Evolutionary conservation across 2,888 invertebrate species (phyloP).

Genomic region (Herminia tarsipennalis): DNA sequence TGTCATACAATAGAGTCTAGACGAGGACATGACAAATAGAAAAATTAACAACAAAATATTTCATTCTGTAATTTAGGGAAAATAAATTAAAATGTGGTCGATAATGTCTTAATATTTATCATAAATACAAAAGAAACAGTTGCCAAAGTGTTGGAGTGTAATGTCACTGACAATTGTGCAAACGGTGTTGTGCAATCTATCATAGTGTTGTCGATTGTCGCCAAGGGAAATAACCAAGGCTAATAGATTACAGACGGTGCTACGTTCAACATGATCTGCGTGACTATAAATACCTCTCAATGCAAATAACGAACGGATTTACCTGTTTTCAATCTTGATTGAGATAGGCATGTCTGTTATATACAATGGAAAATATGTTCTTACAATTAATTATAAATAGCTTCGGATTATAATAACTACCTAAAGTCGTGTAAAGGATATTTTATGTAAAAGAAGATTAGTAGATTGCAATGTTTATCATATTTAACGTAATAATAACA

Average conservation of each 20-base stretch:
- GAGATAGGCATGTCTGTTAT: conserved; percentile 22
- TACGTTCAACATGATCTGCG: conserved; percentile 51
- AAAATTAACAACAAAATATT: conserved; percentile 20
- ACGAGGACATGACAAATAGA: conserved; percentile 26
- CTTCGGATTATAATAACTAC: conserved; percentile 9
- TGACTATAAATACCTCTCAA: conserved; percentile 45
- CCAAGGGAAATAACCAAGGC: conserved; percentile 59
- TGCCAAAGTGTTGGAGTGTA: conserved; percentile 22
- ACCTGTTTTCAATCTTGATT: conserved; percentile 32
- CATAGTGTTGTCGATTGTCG: conserved; percentile 54
- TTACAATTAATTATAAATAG: background rate
- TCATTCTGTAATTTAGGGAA: conserved; percentile 14
- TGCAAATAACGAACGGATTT: conserved; percentile 45
- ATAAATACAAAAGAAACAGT: conserved; percentile 21
- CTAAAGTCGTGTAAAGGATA: too few relatives aligned
- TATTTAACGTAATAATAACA: too few relatives aligned
- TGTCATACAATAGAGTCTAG: conserved; percentile 37
- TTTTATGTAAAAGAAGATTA: too few relatives aligned
- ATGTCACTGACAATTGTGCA: conserved; percentile 54
- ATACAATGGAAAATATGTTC: conserved; percentile 24
- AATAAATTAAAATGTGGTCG: background rate
- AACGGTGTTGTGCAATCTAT: conserved; percentile 67
- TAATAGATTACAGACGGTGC: conserved; percentile 60
- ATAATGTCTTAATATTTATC: conserved; percentile 13
- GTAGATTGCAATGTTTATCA: too few relatives aligned